A percentile compares a stretch with the other conserved stretches of the same genome.
phyloP scores from a whole-genome alignment of 2,797 vertebrate species.

The Pogoniulus pusillus region DNA sequence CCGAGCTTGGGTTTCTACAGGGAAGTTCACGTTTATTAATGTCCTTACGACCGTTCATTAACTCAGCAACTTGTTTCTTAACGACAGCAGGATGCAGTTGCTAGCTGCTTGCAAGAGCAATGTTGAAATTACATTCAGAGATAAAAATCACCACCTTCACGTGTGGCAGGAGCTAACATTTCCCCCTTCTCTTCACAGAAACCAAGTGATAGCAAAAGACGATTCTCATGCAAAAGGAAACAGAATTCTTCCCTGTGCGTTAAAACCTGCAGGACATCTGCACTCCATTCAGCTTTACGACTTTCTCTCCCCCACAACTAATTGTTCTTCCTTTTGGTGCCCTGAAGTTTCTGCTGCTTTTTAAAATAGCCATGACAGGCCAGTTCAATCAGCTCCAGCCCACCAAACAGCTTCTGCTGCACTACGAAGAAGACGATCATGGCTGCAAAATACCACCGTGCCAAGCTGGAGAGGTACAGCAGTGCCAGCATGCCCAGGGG shows the following conservation, averaged over 20 bases:
- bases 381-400: slow-evolving; percentile 92
- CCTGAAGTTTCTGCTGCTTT: slow-evolving; percentile 38
- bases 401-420: slow-evolving; percentile 88
- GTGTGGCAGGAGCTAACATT: slow-evolving; percentile 44
- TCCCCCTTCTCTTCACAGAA: slow-evolving; percentile 51
- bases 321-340: slow-evolving; percentile 30
- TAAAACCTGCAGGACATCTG: slow-evolving; percentile 36
- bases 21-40: slow-evolving; percentile 25
- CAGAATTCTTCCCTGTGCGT: slow-evolving; percentile 40
- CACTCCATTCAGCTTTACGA: background rate
- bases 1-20: slow-evolving; percentile 2
- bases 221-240: slow-evolving; percentile 73
- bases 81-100: slow-evolving; percentile 36
- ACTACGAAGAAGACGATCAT: slow-evolving; percentile 79
- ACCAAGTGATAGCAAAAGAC: slow-evolving; percentile 62
- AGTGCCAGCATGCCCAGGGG: slow-evolving; percentile 76
- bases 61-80: slow-evolving; percentile 62
- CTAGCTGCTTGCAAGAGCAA: slow-evolving; percentile 55
- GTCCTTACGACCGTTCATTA: slow-evolving; percentile 50
- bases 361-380: slow-evolving; percentile 82
- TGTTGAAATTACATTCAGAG: slow-evolving; percentile 75
- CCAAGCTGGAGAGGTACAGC: slow-evolving; percentile 82
- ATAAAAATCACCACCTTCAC: slow-evolving; percentile 50
- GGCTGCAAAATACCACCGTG: slow-evolving; percentile 83
- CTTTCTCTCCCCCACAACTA: background rate